Evolutionary conservation across 2,888 invertebrate genomes (phyloP).

Genomic region (Cephus nigrinus): DNA sequence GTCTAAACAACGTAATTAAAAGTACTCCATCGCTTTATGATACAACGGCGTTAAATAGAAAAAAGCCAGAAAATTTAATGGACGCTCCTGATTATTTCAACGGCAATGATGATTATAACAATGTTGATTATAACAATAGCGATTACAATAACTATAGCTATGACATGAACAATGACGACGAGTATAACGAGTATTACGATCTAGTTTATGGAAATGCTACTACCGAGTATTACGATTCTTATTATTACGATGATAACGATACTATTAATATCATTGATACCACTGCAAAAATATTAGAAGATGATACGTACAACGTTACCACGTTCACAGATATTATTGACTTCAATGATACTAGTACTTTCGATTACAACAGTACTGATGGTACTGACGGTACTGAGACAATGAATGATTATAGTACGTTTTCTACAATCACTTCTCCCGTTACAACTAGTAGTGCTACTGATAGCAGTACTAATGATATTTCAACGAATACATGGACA

Average conservation of each 20-base stretch:
- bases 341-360: neutral
- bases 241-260: constrained; percentile 20
- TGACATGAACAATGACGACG: neutral
- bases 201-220: constrained; percentile 6
- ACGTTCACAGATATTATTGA: neutral
- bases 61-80: neutral
- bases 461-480: neutral
- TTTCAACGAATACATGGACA: neutral
- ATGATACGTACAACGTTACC: neutral
- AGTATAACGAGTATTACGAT: constrained; percentile 19
- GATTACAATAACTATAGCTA: neutral
- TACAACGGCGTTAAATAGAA: neutral
- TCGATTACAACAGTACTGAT: neutral
- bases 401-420: neutral
- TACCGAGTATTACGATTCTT: constrained; percentile 1
- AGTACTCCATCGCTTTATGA: neutral
- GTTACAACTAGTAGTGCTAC: neutral
- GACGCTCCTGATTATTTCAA: neutral
- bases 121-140: constrained; percentile 17
- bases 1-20: neutral
- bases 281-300: neutral
- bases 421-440: constrained; percentile 18
- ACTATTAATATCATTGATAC: neutral
- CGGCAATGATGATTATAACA: neutral
- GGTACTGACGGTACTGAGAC: neutral